Base-by-base conservation (phyloP, 2,113 vertebrate genomes). In the Upupa epops region DNA sequence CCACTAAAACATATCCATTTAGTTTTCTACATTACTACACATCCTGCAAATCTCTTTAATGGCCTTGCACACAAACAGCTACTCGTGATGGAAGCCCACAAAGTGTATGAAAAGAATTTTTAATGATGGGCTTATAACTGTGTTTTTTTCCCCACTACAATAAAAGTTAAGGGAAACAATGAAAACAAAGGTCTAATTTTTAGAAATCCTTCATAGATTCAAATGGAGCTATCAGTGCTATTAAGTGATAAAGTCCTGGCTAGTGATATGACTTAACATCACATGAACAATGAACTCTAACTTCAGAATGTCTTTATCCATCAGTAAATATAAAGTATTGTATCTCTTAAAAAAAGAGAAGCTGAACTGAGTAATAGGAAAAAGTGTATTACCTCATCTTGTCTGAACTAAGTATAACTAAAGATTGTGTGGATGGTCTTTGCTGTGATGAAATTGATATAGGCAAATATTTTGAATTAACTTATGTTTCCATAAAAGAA, bases 91-190 rank as follows among this genome's bases (percentile, higher is more conserved):
- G 86, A 78, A 40, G 26, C 77, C 4, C 13, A 34, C 8, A 25
- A 71, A 29, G 13, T 56, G 29, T 32, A 31, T 32, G 66, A 59
- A 5, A 8, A 63, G 9, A 45, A 31, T 25, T 66, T 65, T 68
- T 45, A 15, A n/a, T 46, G 1, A 59, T 49, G 8, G 5, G 1
- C 20, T 20, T 51, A n/a, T 49, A 86, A n/a, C 18, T 0, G 0
- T 48, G 20, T 61, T 17, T 36, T 51, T 32, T 34, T 72, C 70
- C 19, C 4, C 2, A 8, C 10, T 32, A 10, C 9, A 71, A 3
- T 45, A 55, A 34, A 59, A 29, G 6, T 68, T 80, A 56, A 60
- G 9, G 17, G 31, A 49, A n/a, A 29, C 24, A 71, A 37, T 24
- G 2, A 16, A 89, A 74, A 74, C 4, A 74, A 70, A 74, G 9